phyloP scores from a whole-genome alignment of 2,113 vertebrate species.

The Pollachius pollachius region DNA sequence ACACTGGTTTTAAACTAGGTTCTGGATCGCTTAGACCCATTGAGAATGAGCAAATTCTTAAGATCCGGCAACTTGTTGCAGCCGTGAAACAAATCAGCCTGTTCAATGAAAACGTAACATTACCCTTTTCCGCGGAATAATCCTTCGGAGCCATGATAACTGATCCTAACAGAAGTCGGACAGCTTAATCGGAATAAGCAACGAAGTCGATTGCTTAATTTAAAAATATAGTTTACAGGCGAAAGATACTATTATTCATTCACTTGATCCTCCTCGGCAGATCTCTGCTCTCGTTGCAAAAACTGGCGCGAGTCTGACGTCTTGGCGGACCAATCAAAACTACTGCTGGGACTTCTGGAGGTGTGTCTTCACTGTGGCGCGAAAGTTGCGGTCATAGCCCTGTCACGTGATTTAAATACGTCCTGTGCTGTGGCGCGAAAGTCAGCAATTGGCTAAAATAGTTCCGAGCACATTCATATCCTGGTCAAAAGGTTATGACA shows the following conservation, averaged over 20 bases:
- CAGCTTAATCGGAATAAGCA: background rate
- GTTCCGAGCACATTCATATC: no score
- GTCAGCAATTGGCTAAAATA: background rate
- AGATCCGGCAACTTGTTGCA: conserved; percentile 20
- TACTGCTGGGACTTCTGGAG: background rate
- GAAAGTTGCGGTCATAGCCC: conserved; percentile 41
- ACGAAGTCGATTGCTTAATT: background rate
- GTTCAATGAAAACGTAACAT: background rate
- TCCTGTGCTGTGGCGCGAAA: conserved; percentile 66
- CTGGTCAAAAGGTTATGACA: no score
- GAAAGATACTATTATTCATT: conserved; percentile 25
- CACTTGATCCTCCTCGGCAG: conserved; percentile 21
- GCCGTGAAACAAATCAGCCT: conserved; percentile 18
- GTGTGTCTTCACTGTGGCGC: conserved; percentile 58
- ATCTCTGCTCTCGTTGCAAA: conserved; percentile 44
- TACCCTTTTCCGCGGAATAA: conserved; percentile 83
- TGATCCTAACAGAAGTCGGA: conserved; percentile 4
- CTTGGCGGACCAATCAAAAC: conserved; percentile 60
- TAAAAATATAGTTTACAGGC: background rate
- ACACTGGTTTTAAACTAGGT: no score
- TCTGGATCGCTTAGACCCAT: no score
- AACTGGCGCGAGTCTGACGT: conserved; percentile 84
- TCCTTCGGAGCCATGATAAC: conserved; percentile 81
- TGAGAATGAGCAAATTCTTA: no score
- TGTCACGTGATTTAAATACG: conserved; percentile 49